Percentiles rank a stretch among this genome's conserved stretches.
phyloP scores from a whole-genome alignment of 2,113 vertebrate genomes.

The Sorex araneus region DNA sequence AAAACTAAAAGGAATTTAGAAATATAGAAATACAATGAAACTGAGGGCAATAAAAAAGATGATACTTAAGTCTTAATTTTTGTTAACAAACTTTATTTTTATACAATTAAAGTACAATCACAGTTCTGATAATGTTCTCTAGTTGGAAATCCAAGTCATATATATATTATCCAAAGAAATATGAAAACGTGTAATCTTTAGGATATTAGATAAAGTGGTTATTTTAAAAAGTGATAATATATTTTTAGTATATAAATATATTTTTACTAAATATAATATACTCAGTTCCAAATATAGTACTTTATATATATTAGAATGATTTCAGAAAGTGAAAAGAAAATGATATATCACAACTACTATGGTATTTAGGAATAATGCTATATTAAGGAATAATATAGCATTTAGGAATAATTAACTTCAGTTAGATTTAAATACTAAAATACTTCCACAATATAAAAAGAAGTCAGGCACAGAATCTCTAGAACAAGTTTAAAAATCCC shows the following conservation, averaged over 20 bases:
- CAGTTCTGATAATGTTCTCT: neutral
- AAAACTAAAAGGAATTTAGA: neutral
- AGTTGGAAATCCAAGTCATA: neutral
- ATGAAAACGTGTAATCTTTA: neutral
- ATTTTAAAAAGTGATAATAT: neutral
- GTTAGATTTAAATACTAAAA: slow-evolving; percentile 3
- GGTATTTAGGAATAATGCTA: neutral
- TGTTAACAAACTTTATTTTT: neutral
- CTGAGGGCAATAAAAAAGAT: neutral
- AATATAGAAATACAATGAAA: neutral
- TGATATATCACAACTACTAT: neutral
- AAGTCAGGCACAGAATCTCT: neutral
- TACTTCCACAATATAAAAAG: neutral
- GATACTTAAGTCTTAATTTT: neutral
- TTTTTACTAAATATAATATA: neutral
- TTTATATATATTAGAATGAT: neutral
- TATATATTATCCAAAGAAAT: neutral
- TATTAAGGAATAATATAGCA: too few species aligned
- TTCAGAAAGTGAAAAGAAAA: neutral
- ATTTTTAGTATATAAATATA: neutral
- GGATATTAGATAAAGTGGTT: neutral
- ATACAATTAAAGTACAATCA: neutral
- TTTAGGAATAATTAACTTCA: neutral
- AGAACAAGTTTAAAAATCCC: too few species aligned
- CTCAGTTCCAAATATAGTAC: neutral